Evolutionary conservation across 2,888 invertebrate genomes (phyloP).

Genomic region (Hyposoter dolosus): DNA sequence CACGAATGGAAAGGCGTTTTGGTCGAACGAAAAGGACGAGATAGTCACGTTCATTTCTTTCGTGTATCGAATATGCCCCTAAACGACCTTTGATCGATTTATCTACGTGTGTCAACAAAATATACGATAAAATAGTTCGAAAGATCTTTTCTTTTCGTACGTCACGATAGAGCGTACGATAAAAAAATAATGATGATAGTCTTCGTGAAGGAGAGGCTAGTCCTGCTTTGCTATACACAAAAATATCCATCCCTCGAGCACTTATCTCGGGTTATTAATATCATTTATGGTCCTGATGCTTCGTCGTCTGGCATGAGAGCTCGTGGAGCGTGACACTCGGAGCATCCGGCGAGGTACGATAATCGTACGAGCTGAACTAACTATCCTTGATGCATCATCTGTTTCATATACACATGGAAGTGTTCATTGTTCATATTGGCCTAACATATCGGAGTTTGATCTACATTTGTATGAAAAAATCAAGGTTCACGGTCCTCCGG

Average conservation of each 20-base stretch:
- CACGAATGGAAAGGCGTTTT: not conserved
- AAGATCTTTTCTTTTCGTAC: constrained; percentile 18
- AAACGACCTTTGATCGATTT: not conserved
- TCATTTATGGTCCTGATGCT: constrained; percentile 43
- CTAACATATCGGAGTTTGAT: not conserved
- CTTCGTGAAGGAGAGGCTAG: constrained; percentile 27
- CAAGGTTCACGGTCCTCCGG: not conserved
- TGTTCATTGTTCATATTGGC: not conserved
- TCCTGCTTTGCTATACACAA: constrained; percentile 22
- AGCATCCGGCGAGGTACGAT: constrained; percentile 61
- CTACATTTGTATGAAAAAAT: not conserved
- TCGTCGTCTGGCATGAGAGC: constrained; percentile 40
- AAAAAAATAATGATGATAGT: constrained; percentile 7
- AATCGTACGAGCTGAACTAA: constrained; percentile 49
- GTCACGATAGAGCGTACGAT: constrained; percentile 11
- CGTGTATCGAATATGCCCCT: not conserved
- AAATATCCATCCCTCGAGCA: constrained; percentile 45
- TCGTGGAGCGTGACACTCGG: constrained; percentile 57
- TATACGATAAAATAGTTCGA: not conserved
- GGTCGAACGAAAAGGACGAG: not conserved
- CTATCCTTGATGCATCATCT: constrained; percentile 36
- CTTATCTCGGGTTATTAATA: constrained; percentile 63
- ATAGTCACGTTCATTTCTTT: not conserved
- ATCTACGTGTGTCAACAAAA: not conserved
- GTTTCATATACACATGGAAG: not conserved